Conservation (phyloP, 1,140 invertebrate genomes). For the Diorhabda carinulata region DNA sequence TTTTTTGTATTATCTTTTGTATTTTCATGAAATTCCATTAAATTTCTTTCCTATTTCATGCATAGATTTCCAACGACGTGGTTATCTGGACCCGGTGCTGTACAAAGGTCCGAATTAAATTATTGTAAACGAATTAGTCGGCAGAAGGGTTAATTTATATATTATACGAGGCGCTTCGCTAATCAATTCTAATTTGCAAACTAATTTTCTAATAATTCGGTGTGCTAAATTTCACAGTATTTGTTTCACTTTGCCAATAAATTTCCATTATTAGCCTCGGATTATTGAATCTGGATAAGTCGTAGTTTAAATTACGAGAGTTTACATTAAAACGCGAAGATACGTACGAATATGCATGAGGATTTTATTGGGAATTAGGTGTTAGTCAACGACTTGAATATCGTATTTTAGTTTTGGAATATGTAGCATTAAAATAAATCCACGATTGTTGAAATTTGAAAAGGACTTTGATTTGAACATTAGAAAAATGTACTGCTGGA, state of each 20-base stretch:
- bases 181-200: conserved; percentile 17
- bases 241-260: conserved; percentile 14
- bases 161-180: conserved; percentile 1
- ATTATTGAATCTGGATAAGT: background rate
- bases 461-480: too few species aligned
- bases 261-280: conserved; percentile 2
- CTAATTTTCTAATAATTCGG: conserved; percentile 16
- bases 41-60: too few species aligned
- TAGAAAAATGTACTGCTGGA: too few species aligned
- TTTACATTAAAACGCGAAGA: background rate
- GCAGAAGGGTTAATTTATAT: conserved; percentile 13
- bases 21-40: too few species aligned
- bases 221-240: conserved; percentile 4
- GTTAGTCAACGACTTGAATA: too few species aligned
- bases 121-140: conserved; percentile 21
- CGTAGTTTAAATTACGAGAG: background rate
- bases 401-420: too few species aligned
- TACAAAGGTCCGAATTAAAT: conserved; percentile 13
- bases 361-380: too few species aligned
- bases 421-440: too few species aligned
- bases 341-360: background rate
- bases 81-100: background rate
- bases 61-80: too few species aligned
- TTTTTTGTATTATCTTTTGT: too few species aligned
- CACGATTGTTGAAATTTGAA: too few species aligned